These are phyloP conservation scores for Sturmia bella DNA, from an alignment of 2,888 invertebrate genomes.

Conservation along the genomic window DNA sequence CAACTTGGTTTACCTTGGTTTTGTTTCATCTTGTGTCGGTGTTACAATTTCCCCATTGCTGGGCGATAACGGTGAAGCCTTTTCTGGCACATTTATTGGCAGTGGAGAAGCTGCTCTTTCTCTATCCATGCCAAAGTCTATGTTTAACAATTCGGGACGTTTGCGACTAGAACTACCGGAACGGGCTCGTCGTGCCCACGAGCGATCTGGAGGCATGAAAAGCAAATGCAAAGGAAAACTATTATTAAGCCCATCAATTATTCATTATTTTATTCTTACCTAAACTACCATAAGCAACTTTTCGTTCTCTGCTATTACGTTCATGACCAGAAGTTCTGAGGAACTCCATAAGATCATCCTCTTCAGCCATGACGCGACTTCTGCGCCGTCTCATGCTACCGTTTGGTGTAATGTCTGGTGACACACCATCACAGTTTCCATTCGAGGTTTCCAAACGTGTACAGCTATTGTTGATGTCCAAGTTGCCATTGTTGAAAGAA, in stretches of 20 bases:
- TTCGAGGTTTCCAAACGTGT: conserved; percentile 74
- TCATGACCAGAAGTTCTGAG: conserved; percentile 90
- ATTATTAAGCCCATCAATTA: too few species aligned
- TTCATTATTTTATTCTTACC: conserved; percentile 83
- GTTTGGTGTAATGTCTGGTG: conserved; percentile 91
- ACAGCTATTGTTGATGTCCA: conserved; percentile 76
- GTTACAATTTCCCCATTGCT: conserved; percentile 72
- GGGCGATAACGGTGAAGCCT: conserved; percentile 74
- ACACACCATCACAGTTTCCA: conserved; percentile 78
- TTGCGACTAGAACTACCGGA: conserved; percentile 87
- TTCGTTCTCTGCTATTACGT: conserved; percentile 87
- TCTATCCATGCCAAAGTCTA: conserved; percentile 88
- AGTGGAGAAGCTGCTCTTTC: conserved; percentile 88
- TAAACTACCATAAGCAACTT: conserved; percentile 88
- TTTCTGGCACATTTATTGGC: conserved; percentile 83
- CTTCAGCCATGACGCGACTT: conserved; percentile 90
- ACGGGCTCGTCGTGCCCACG: conserved; percentile 91
- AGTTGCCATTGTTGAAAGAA: conserved; percentile 84
- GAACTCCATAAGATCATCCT: conserved; percentile 94
- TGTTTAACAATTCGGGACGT: conserved; percentile 88
- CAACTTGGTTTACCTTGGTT: conserved; percentile 83
- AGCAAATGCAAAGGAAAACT: background rate
- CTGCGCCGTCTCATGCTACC: conserved; percentile 92
- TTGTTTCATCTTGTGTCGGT: conserved; percentile 82
- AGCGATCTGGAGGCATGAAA: conserved; percentile 85